A percentile compares a stretch with the other conserved stretches of the same genome.
These are phyloP conservation scores for Seriola dumerili DNA, from an alignment of 2,113 vertebrate genomes.

Conservation along the genomic window DNA sequence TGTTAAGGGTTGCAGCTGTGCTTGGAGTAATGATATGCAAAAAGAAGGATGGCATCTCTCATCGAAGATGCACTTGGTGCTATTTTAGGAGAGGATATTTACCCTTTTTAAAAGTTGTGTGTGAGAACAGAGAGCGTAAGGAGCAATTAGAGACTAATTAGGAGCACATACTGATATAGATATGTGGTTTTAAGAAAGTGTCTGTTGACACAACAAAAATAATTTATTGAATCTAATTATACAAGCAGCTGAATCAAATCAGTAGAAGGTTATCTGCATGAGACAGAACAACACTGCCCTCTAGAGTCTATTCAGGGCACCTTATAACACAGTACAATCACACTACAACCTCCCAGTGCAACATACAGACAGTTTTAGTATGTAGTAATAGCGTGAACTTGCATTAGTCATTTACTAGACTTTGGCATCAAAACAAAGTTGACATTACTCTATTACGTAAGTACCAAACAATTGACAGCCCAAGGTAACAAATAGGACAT, in stretches of 20 bases:
- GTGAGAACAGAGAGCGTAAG: slow-evolving; percentile 24
- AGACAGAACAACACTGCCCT: slow-evolving; percentile 53
- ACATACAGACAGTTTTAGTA: not conserved
- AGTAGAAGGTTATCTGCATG: not conserved
- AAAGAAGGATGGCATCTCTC: slow-evolving; percentile 44
- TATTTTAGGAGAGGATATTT: slow-evolving; percentile 28
- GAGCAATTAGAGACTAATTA: slow-evolving; percentile 24
- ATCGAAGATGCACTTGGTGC: slow-evolving; percentile 2
- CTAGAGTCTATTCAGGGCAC: slow-evolving; percentile 46
- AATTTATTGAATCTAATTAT: slow-evolving; percentile 22
- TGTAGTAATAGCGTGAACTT: not conserved
- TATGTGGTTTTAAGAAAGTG: slow-evolving; percentile 15
- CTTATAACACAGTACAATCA: slow-evolving; percentile 1
- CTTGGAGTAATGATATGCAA: slow-evolving; percentile 30
- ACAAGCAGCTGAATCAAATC: not conserved
- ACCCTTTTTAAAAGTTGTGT: not conserved
- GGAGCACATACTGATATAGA: not conserved
- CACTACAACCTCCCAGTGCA: not conserved
- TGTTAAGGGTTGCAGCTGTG: slow-evolving; percentile 61
- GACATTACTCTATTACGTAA: too few relatives aligned
- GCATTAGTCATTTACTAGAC: slow-evolving; percentile 6
- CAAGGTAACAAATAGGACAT: too few relatives aligned
- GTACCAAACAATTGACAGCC: too few relatives aligned
- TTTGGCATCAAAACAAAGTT: slow-evolving; percentile 22
- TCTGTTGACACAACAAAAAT: slow-evolving; percentile 30